Evolutionary conservation across 2,113 vertebrate species (phyloP).

Genomic region (Rhombomys opimus): DNA sequence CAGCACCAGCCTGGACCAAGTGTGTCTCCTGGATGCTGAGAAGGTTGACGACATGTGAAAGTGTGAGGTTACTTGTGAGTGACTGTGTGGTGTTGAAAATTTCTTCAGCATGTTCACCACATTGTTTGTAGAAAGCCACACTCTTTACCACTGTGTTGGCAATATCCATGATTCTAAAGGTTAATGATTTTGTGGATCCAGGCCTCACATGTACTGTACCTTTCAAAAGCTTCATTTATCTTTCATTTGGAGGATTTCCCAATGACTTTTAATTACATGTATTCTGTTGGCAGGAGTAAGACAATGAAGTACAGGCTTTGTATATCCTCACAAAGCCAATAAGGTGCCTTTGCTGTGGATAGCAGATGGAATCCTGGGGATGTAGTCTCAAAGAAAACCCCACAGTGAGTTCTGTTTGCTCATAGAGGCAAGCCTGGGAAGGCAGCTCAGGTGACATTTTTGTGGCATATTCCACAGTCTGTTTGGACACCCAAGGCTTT

Average conservation of each 20-base stretch:
- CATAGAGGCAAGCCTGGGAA: neutral
- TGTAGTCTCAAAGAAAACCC: neutral
- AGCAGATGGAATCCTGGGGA: neutral
- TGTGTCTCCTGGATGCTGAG: neutral
- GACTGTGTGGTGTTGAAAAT: neutral
- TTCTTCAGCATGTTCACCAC: neutral
- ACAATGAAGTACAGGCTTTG: conserved; percentile 1
- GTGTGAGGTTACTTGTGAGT: neutral
- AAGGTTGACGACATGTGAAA: neutral
- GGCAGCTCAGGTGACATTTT: too few relatives aligned
- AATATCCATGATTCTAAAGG: neutral
- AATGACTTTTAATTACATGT: conserved; percentile 65
- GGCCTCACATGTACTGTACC: conserved; percentile 31
- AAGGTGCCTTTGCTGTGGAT: neutral
- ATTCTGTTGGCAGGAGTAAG: conserved; percentile 48
- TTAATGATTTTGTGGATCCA: conserved; percentile 58
- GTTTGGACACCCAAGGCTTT: neutral
- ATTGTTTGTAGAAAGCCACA: neutral
- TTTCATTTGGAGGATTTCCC: conserved; percentile 59
- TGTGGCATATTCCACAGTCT: rapidly evolving
- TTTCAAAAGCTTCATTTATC: conserved; percentile 65
- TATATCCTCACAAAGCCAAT: neutral
- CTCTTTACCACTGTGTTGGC: neutral
- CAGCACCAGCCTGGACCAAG: neutral
- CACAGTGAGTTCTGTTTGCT: neutral